Evolutionary conservation across 2,113 vertebrate genomes (phyloP).

Genomic region (Mesocricetus auratus): DNA sequence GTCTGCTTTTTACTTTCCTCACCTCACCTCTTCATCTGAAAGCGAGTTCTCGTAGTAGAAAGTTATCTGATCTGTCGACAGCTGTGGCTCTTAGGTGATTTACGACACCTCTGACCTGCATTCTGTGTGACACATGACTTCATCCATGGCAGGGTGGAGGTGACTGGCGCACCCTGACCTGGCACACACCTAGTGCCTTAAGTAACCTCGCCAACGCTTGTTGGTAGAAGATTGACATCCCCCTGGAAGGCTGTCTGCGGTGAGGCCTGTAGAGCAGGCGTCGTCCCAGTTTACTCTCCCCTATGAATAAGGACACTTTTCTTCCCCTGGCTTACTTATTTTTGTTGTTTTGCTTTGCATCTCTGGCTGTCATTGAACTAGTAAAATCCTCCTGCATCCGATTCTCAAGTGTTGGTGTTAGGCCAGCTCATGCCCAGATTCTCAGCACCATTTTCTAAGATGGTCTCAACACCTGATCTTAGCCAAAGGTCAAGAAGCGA

Average conservation of each 20-base stretch:
- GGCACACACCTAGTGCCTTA: slow-evolving; percentile 85
- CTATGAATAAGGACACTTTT: background rate
- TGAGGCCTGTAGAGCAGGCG: slow-evolving; percentile 4
- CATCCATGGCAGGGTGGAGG: slow-evolving; percentile 79
- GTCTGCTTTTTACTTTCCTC: background rate
- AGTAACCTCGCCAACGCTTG: slow-evolving; percentile 65
- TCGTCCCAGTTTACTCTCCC: background rate
- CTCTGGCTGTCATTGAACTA: background rate
- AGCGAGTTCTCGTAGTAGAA: slow-evolving; percentile 87
- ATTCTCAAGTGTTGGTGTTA: background rate
- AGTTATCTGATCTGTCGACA: slow-evolving; percentile 87
- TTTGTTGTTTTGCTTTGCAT: slow-evolving; percentile 6
- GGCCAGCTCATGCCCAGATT: background rate
- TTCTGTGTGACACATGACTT: slow-evolving; percentile 86
- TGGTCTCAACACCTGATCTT: background rate
- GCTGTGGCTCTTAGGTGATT: slow-evolving; percentile 77
- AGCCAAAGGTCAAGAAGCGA: background rate
- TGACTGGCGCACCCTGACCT: slow-evolving; percentile 82
- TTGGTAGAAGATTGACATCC: slow-evolving; percentile 32
- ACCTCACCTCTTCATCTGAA: slow-evolving; percentile 68
- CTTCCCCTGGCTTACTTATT: background rate
- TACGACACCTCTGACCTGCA: slow-evolving; percentile 85
- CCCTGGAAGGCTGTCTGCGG: background rate
- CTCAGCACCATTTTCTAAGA: background rate
- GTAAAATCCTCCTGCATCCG: background rate